phyloP scores from a whole-genome alignment of 2,797 vertebrate genomes.

The Notolepis coatsorum region DNA sequence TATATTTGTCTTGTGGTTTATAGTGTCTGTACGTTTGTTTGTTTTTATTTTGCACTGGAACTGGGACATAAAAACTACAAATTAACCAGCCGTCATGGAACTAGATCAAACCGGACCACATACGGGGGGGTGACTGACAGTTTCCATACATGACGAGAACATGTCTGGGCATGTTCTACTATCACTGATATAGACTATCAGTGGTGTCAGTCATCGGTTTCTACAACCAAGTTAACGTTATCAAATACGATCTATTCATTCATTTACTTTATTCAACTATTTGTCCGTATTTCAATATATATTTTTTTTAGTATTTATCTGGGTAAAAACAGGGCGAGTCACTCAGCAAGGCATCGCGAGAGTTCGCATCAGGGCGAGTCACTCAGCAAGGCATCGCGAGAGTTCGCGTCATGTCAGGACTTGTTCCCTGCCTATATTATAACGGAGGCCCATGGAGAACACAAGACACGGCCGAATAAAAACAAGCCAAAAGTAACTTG shows the following conservation, averaged over 20 bases:
- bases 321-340: neutral
- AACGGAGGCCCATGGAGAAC: slow-evolving; percentile 17
- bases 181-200: too few relatives aligned
- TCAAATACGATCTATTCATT: neutral
- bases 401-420: slow-evolving; percentile 72
- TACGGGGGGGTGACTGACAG: neutral
- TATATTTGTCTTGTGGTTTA: too few relatives aligned
- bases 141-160: neutral
- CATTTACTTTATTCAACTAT: neutral
- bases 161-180: neutral
- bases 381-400: neutral
- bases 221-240: too few relatives aligned
- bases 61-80: too few relatives aligned
- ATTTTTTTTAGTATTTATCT: too few relatives aligned
- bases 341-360: neutral
- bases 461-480: neutral
- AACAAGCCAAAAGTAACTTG: neutral
- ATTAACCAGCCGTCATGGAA: slow-evolving; percentile 60
- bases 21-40: too few relatives aligned
- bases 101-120: slow-evolving; percentile 43
- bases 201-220: too few relatives aligned
- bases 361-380: neutral
- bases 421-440: slow-evolving; percentile 72
- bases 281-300: neutral
- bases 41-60: too few relatives aligned